Conservation (phyloP, 1,140 invertebrate genomes). For the Drosophila sechellia region DNA sequence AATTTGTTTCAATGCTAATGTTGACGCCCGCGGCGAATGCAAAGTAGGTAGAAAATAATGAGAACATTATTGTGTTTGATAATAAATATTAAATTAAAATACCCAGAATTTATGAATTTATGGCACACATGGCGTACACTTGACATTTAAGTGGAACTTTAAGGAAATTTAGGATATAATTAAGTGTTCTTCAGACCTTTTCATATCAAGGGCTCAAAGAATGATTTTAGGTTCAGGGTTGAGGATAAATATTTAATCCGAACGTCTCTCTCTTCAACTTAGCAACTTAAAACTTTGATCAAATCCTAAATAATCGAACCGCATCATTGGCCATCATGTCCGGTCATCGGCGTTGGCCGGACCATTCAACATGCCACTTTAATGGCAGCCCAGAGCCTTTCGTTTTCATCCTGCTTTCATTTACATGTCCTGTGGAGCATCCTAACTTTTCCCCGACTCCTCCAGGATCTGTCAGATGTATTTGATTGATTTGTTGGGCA, state of each 20-base stretch:
- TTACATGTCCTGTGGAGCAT: slow-evolving; percentile 35
- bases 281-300: slow-evolving; percentile 35
- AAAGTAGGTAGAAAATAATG: slow-evolving; percentile 32
- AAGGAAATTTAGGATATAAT: slow-evolving; percentile 1
- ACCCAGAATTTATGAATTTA: slow-evolving; percentile 4
- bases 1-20: slow-evolving; percentile 47
- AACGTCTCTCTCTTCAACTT: neutral
- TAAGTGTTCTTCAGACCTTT: slow-evolving; percentile 1
- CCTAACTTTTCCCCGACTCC: slow-evolving; percentile 11
- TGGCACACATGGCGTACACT: slow-evolving; percentile 23
- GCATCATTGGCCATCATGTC: slow-evolving; percentile 40
- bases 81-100: slow-evolving; percentile 25
- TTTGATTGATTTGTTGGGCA: slow-evolving; percentile 56
- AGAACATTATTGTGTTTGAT: slow-evolving; percentile 25
- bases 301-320: slow-evolving; percentile 34
- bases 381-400: slow-evolving; percentile 29
- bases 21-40: slow-evolving; percentile 10
- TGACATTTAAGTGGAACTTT: neutral
- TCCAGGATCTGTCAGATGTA: slow-evolving; percentile 31
- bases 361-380: slow-evolving; percentile 33
- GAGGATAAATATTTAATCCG: slow-evolving; percentile 25
- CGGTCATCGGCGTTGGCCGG: neutral
- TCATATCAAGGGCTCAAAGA: slow-evolving; percentile 12
- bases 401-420: slow-evolving; percentile 32
- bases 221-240: neutral